phyloP scores from a whole-genome alignment of 2,113 vertebrate genomes.

The Zosterops hypoxanthus region DNA sequence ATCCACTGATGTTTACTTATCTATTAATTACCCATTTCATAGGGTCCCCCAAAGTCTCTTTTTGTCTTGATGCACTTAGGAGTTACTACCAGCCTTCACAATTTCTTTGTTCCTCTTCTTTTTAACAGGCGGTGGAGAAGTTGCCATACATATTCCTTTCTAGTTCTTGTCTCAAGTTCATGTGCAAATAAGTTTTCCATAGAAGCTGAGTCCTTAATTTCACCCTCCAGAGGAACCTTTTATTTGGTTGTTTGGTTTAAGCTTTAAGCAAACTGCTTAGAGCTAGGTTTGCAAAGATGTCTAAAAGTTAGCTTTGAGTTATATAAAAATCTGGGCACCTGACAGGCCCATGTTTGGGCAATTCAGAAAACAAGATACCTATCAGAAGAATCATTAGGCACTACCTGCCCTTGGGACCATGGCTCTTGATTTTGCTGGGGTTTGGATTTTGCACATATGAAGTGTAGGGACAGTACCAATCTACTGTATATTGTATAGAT shows the following conservation, averaged over 20 bases:
- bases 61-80: not conserved
- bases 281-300: not conserved
- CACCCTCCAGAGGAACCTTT: not conserved
- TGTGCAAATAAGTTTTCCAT: not conserved
- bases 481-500: not conserved
- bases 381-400: not conserved
- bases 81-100: not conserved
- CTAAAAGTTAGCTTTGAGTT: not conserved
- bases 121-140: not conserved
- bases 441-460: not conserved
- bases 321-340: not conserved
- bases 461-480: not conserved
- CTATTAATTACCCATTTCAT: not conserved
- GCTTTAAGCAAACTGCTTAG: not conserved
- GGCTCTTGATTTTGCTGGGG: not conserved
- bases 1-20: not conserved
- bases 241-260: not conserved
- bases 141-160: not conserved
- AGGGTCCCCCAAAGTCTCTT: not conserved
- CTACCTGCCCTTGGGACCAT: fast-evolving
- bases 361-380: not conserved
- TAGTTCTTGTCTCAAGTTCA: not conserved
- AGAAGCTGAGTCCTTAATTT: not conserved
- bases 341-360: not conserved
- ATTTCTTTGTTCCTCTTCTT: not conserved